These are phyloP conservation scores for Bugula neritina DNA, from an alignment of 2,888 invertebrate genomes.

Conservation along the genomic window DNA sequence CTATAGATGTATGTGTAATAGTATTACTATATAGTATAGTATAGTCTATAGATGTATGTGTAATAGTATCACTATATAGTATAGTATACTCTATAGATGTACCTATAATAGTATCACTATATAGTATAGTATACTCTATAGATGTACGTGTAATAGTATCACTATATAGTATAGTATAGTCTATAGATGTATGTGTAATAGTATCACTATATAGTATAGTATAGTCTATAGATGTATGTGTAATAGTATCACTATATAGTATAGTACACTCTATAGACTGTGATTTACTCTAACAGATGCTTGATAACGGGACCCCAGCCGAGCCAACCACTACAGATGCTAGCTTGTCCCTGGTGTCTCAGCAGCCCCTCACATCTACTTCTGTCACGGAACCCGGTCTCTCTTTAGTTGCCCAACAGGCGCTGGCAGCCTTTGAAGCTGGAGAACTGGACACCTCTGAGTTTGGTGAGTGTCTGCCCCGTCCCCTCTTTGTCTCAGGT, in stretches of 20 bases:
- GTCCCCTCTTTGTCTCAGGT: too few species aligned
- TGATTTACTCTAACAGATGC: too few species aligned
- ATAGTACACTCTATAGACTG: too few species aligned
- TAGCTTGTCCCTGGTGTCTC: neutral
- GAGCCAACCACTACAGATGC: neutral
- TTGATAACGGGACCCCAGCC: neutral
- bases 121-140: too few species aligned
- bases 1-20: neutral
- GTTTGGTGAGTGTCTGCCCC: constrained; percentile 1
- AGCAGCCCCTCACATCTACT: neutral
- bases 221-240: too few species aligned
- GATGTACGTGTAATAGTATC: too few species aligned
- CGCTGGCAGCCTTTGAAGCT: constrained; percentile 22
- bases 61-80: neutral
- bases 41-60: neutral
- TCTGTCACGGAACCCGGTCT: neutral
- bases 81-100: too few species aligned
- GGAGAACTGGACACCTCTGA: constrained; percentile 1
- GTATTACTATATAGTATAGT: neutral
- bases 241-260: too few species aligned
- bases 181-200: too few species aligned
- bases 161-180: too few species aligned
- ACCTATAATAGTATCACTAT: too few species aligned
- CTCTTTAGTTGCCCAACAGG: neutral
- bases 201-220: too few species aligned